phyloP scores from a whole-genome alignment of 1,140 invertebrate species.

The Manduca sexta region DNA sequence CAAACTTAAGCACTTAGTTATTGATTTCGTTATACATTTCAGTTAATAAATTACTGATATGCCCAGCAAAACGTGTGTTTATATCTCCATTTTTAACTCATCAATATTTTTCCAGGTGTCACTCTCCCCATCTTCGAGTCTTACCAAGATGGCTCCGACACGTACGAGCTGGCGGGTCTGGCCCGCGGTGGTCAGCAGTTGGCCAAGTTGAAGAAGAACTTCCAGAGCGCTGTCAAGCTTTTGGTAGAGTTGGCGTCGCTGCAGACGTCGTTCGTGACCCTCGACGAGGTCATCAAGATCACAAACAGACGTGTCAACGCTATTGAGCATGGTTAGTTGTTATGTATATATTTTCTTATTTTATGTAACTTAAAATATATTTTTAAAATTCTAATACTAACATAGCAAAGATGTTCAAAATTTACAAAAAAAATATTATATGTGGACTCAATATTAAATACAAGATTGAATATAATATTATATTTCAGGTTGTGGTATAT shows the following conservation, averaged over 20 bases:
- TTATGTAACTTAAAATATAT: too few species aligned
- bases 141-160: constrained; percentile 95
- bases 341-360: not conserved
- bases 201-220: constrained; percentile 96
- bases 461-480: not conserved
- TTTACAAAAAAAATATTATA: too few species aligned
- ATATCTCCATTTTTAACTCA: too few species aligned
- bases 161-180: constrained; percentile 94
- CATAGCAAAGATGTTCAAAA: too few species aligned
- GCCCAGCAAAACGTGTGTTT: too few species aligned
- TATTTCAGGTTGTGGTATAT: not conserved
- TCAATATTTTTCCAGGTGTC: constrained; percentile 79
- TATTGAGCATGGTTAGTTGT: constrained; percentile 93
- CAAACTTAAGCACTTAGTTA: too few species aligned
- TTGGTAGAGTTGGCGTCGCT: constrained; percentile 96
- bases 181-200: constrained; percentile 96
- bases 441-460: not conserved
- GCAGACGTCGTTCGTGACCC: constrained; percentile 96
- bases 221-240: constrained; percentile 93
- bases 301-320: constrained; percentile 99
- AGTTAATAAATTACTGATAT: too few species aligned
- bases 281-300: constrained; percentile 98
- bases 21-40: too few species aligned
- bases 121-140: constrained; percentile 96
- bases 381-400: too few species aligned